phyloP scores from a whole-genome alignment of 2,797 vertebrate genomes.

The Rallus crepitans region DNA sequence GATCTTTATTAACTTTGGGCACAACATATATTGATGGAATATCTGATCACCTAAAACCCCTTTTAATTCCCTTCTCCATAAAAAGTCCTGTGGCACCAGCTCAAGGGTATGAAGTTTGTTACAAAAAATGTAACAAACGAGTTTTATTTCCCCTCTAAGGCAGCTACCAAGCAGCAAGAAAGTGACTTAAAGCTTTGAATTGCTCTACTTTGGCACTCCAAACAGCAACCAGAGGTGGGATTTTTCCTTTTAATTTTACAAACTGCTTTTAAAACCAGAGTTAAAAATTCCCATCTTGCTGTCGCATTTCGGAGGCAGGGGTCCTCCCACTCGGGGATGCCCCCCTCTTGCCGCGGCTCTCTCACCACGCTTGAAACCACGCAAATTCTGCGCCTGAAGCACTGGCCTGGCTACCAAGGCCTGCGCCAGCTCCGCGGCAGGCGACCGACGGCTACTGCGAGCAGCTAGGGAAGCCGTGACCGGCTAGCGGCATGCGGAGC shows the following conservation, averaged over 20 bases:
- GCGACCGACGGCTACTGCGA: neutral
- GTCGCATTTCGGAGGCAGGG: neutral
- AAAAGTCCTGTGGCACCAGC: neutral
- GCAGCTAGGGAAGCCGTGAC: neutral
- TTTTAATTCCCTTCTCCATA: neutral
- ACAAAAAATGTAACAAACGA: neutral
- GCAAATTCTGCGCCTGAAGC: neutral
- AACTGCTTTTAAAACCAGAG: neutral
- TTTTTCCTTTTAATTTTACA: neutral
- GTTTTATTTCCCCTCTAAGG: neutral
- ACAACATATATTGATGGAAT: neutral
- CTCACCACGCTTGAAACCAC: neutral
- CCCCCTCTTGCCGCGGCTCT: neutral
- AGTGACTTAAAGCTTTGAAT: neutral
- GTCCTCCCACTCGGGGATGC: neutral
- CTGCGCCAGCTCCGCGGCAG: neutral
- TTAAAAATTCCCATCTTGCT: neutral
- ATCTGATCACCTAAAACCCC: neutral
- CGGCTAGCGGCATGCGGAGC: neutral
- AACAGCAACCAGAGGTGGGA: neutral
- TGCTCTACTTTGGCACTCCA: neutral
- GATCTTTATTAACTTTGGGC: neutral
- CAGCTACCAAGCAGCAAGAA: neutral
- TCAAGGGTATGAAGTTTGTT: neutral
- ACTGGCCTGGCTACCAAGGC: accelerated